Percentiles rank a stretch among this genome's conserved stretches.
Evolutionary conservation across 2,113 vertebrate genomes (phyloP).

Genomic region (Notarius lentiginosus): DNA sequence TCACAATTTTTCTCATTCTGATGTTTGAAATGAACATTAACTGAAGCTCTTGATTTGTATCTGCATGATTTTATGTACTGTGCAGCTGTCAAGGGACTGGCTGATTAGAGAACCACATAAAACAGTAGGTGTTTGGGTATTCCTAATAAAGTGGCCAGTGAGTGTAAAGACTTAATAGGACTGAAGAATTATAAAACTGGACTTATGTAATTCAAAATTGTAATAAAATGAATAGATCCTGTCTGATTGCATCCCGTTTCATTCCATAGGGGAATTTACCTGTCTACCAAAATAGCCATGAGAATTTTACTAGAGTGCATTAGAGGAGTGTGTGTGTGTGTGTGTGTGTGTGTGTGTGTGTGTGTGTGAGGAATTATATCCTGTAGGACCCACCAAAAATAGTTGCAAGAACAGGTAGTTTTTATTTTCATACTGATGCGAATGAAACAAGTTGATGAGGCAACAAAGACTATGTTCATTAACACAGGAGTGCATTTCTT

Average conservation of each 20-base stretch:
- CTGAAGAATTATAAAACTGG: background rate
- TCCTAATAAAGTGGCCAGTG: no score
- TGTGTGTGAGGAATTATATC: background rate
- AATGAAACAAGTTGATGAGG: background rate
- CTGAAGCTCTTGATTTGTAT: no score
- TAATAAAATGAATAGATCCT: background rate
- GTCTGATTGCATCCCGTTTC: background rate
- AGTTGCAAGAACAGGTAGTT: background rate
- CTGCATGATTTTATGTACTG: no score
- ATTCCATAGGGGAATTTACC: background rate
- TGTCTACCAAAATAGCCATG: background rate
- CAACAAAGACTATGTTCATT: background rate
- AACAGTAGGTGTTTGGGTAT: no score
- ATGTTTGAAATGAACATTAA: no score
- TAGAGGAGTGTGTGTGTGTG: background rate
- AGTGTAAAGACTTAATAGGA: background rate
- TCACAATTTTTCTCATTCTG: no score
- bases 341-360: no score
- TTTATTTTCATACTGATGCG: background rate
- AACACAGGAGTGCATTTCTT: background rate
- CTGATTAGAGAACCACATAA: no score
- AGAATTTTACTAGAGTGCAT: background rate
- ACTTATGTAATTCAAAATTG: background rate
- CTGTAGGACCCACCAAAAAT: background rate
- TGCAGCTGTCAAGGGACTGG: no score